phyloP scores from a whole-genome alignment of 2,888 invertebrate genomes.

The Phyto melanocephala region DNA sequence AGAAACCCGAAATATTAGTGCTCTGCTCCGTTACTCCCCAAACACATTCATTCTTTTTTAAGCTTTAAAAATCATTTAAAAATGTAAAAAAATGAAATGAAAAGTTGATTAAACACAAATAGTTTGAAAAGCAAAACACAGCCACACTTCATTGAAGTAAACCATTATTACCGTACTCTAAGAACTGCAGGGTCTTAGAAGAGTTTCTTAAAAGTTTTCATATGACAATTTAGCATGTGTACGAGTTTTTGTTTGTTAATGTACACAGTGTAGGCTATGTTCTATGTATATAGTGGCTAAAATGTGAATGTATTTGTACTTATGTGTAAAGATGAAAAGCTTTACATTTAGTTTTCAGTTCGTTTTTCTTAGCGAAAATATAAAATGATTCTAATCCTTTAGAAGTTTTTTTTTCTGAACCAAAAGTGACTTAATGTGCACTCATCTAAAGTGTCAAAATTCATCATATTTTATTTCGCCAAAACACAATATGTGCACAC shows the following conservation, averaged over 20 bases:
- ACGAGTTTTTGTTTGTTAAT: not conserved
- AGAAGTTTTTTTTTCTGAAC: constrained; percentile 70
- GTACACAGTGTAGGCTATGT: constrained; percentile 20
- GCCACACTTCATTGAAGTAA: no score
- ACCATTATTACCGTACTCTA: no score
- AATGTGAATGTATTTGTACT: not conserved
- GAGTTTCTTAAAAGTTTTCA: constrained; percentile 52
- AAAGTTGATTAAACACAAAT: no score
- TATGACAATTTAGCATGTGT: constrained; percentile 34
- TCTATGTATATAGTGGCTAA: constrained; percentile 26
- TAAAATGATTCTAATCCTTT: constrained; percentile 73
- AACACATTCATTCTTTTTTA: no score
- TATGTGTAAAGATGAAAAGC: not conserved
- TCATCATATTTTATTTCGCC: constrained; percentile 68
- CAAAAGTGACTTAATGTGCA: constrained; percentile 73
- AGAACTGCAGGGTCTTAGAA: not conserved
- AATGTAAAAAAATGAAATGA: no score
- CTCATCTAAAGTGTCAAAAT: constrained; percentile 71
- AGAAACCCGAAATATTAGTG: no score
- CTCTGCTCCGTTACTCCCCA: no score
- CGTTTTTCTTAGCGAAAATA: constrained; percentile 67
- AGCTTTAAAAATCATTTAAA: no score
- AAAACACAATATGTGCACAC: no score
- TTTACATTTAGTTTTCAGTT: not conserved
- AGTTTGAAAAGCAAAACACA: no score